Conservation (phyloP, 1,140 invertebrate species). For the Ceratitis capitata region DNA sequence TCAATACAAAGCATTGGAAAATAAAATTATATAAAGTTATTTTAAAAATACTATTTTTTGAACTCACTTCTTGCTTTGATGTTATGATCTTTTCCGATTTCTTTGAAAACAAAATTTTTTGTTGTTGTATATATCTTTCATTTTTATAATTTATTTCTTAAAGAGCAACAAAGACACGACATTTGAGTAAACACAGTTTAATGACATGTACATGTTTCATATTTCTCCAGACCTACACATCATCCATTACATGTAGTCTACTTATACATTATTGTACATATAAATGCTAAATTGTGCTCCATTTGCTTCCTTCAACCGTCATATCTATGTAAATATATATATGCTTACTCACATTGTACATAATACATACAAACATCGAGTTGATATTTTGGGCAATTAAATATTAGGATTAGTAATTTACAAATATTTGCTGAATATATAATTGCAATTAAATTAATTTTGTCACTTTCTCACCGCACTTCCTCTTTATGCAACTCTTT, state of each 20-base stretch:
- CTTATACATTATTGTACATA: no score
- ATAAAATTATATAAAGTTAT: no score
- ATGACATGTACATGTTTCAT: neutral
- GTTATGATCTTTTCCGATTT: no score
- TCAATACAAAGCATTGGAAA: no score
- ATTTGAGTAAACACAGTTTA: slow-evolving; percentile 26
- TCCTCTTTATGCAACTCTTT: no score
- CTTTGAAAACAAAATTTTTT: neutral
- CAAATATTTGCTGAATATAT: slow-evolving; percentile 12
- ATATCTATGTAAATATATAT: neutral
- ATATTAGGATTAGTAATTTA: slow-evolving; percentile 26
- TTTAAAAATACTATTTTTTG: no score
- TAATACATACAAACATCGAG: neutral
- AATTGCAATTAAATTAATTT: slow-evolving; percentile 20
- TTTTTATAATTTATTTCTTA: neutral
- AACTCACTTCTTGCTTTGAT: no score
- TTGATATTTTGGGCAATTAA: neutral
- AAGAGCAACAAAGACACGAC: slow-evolving; percentile 22
- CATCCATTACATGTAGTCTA: no score
- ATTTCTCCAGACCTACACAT: neutral
- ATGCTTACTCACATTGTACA: neutral
- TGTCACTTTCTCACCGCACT: neutral
- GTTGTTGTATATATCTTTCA: neutral
- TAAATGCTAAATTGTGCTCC: no score
- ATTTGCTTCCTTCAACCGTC: no score